Evolutionary conservation across 2,888 invertebrate species (phyloP).

Genomic region (Habrosyne pyritoides): DNA sequence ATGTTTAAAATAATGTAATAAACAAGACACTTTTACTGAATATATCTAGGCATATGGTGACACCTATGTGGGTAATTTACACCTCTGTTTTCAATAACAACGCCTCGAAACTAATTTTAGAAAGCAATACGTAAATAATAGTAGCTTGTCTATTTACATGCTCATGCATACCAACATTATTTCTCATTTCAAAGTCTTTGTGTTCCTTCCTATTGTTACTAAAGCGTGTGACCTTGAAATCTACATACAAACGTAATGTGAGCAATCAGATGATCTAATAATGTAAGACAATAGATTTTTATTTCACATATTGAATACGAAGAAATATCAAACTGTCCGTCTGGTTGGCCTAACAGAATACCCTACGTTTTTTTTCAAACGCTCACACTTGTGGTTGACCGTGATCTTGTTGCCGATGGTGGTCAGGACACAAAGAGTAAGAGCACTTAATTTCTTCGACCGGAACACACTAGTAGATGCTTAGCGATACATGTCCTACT

Average conservation of each 20-base stretch:
- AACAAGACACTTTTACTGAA: no score
- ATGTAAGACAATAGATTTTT: background rate
- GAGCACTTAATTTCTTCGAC: no score
- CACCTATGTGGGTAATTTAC: background rate
- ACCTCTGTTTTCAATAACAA: background rate
- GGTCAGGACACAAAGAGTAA: no score
- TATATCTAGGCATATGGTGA: no score
- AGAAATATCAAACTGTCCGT: background rate
- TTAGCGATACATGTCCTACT: no score
- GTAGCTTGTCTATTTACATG: background rate
- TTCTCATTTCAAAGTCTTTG: background rate
- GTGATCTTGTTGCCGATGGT: no score
- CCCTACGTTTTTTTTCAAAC: background rate
- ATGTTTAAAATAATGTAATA: no score
- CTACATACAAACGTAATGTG: background rate
- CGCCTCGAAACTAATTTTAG: background rate
- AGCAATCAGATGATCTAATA: conserved; percentile 4
- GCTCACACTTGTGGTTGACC: no score
- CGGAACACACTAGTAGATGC: no score
- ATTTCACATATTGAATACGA: background rate
- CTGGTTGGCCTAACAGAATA: background rate
- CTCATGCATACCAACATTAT: background rate
- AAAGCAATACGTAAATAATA: background rate
- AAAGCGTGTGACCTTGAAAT: conserved; percentile 4
- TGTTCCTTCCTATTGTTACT: background rate